Percentiles rank a stretch among this genome's conserved stretches.
phyloP scores from a whole-genome alignment of 2,888 invertebrate genomes.

The Chloroclysta siterata region DNA sequence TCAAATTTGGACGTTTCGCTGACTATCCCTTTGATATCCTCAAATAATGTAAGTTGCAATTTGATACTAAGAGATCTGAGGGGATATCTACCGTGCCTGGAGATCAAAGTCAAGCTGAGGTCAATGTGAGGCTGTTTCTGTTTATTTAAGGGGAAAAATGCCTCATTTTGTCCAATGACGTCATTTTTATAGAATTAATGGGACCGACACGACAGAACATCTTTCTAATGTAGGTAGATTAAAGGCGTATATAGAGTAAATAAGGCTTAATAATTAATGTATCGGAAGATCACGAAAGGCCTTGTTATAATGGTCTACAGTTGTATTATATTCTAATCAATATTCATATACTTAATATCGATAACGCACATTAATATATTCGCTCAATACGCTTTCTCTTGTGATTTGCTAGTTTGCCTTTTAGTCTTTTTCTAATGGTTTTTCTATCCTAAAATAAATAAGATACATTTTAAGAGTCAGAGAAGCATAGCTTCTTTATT shows the following conservation, averaged over 20 bases:
- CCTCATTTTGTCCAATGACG: too few relatives aligned
- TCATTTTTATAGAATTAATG: too few relatives aligned
- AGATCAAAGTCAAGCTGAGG: too few relatives aligned
- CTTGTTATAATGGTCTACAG: conserved; percentile 58
- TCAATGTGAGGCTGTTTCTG: too few relatives aligned
- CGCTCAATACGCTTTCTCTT: conserved; percentile 73
- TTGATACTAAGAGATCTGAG: too few relatives aligned
- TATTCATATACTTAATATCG: conserved; percentile 26
- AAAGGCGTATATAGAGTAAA: not conserved
- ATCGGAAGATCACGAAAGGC: conserved; percentile 44
- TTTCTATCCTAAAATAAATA: conserved; percentile 66
- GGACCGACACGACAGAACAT: not conserved
- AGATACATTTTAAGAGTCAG: conserved; percentile 49
- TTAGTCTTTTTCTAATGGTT: conserved; percentile 69
- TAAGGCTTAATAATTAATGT: not conserved
- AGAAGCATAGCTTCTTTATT: conserved; percentile 75
- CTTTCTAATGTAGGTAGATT: not conserved
- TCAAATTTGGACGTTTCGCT: too few relatives aligned
- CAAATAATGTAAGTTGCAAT: too few relatives aligned
- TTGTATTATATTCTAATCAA: conserved; percentile 50
- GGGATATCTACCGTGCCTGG: too few relatives aligned
- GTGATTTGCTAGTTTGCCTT: conserved; percentile 82
- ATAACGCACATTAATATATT: conserved; percentile 65
- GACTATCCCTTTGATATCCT: too few relatives aligned
- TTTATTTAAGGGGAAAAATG: too few relatives aligned